Conservation (phyloP, 2,113 vertebrate species). For the Canis aureus region DNA sequence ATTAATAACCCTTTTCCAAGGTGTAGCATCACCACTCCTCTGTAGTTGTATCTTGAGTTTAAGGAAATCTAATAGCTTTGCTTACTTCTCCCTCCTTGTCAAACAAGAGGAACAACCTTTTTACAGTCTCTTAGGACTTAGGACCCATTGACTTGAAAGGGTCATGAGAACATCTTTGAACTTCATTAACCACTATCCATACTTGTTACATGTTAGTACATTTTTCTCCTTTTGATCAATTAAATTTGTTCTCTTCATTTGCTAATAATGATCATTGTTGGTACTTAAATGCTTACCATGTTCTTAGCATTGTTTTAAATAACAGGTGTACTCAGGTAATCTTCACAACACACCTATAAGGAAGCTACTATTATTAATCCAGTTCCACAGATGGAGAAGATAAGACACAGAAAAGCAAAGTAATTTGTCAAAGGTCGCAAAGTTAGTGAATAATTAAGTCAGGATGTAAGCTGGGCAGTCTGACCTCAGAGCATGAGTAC, state of each 20-base stretch:
- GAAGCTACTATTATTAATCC: not conserved
- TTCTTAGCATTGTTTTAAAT: not conserved
- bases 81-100: not conserved
- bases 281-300: not conserved
- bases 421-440: not conserved
- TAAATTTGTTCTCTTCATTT: not conserved
- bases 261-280: not conserved
- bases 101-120: not conserved
- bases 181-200: not conserved
- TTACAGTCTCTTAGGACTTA: not conserved
- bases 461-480: not conserved
- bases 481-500: not conserved
- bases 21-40: not conserved
- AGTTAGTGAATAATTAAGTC: constrained; percentile 8
- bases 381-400: not conserved
- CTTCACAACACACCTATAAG: not conserved
- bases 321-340: not conserved
- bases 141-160: not conserved
- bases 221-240: constrained; percentile 4
- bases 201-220: not conserved
- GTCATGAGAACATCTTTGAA: not conserved
- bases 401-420: constrained; percentile 17
- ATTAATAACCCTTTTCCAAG: not conserved
- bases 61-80: not conserved
- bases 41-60: not conserved